These are phyloP conservation scores for Hexactinellida sp. DNA, from an alignment of 37 sponge, comb jelly and placozoan genomes.

Conservation along the genomic window DNA sequence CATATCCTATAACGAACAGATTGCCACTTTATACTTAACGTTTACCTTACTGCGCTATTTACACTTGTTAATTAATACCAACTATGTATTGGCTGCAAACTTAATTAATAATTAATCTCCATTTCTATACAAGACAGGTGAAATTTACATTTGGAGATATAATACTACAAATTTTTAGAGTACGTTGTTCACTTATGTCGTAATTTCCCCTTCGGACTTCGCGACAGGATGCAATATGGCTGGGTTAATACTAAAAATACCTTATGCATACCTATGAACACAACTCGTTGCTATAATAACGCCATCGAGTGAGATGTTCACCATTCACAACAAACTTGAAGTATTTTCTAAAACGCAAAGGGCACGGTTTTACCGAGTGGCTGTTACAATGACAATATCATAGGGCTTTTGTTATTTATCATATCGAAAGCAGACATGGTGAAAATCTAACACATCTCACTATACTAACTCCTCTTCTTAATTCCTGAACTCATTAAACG, in stretches of 20 bases:
- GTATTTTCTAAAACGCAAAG: background rate
- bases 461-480: background rate
- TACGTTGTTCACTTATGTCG: too few species aligned
- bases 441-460: background rate
- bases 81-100: too few species aligned
- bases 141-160: too few species aligned
- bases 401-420: background rate
- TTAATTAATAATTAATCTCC: too few species aligned
- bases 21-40: too few species aligned
- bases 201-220: background rate
- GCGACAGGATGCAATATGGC: background rate
- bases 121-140: too few species aligned
- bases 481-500: background rate
- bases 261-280: too few species aligned
- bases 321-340: background rate
- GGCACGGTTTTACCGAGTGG: background rate
- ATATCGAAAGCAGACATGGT: background rate
- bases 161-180: too few species aligned
- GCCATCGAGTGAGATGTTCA: background rate
- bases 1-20: too few species aligned
- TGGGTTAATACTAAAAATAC: background rate
- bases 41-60: too few species aligned
- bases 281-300: background rate
- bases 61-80: too few species aligned
- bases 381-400: background rate